These are phyloP conservation scores for Callosobruchus maculatus DNA, from an alignment of 2,888 invertebrate species.

Conservation along the genomic window DNA sequence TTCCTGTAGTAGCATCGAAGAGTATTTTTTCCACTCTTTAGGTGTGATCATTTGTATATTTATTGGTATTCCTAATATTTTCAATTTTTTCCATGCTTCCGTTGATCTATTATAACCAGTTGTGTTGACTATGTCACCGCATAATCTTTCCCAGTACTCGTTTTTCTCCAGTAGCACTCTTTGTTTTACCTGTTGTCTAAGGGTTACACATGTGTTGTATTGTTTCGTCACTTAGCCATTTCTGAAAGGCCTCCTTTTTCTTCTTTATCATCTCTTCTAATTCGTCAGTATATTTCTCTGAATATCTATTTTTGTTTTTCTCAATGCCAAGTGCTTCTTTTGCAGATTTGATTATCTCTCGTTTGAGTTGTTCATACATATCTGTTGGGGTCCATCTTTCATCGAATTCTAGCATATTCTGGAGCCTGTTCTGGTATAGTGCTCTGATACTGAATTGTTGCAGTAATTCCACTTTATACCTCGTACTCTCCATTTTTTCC, in stretches of 20 bases:
- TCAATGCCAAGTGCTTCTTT: not conserved
- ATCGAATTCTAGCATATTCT: not conserved
- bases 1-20: too few relatives aligned
- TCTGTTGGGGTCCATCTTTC: not conserved
- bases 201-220: too few relatives aligned
- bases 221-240: not conserved
- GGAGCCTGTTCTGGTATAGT: constrained; percentile 1
- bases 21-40: too few relatives aligned
- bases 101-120: too few relatives aligned
- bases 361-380: not conserved
- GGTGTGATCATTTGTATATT: too few relatives aligned
- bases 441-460: not conserved
- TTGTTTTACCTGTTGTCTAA: not conserved
- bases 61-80: too few relatives aligned
- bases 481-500: not conserved
- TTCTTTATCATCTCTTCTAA: not conserved
- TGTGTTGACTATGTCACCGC: too few relatives aligned
- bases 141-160: too few relatives aligned
- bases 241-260: not conserved
- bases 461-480: not conserved
- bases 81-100: too few relatives aligned
- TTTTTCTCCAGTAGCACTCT: not conserved
- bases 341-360: not conserved
- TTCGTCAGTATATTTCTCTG: not conserved
- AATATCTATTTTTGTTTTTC: constrained; percentile 1